A percentile compares a stretch with the other conserved stretches of the same genome.
Conservation (phyloP, 92 coral and sea anemone species). For the Epizoanthus fatuus region DNA sequence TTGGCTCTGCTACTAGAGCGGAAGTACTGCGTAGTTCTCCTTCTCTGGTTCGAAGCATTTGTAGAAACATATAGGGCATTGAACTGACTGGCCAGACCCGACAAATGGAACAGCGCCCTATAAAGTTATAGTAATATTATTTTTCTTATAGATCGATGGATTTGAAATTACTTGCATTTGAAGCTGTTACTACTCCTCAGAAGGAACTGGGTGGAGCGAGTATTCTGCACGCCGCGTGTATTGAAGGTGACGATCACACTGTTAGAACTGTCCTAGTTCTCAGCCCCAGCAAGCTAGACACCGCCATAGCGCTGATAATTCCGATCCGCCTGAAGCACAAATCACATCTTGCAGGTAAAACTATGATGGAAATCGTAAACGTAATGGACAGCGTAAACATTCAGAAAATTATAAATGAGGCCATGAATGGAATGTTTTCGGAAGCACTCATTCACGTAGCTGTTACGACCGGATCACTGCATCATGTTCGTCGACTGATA, state of each 20-base stretch:
- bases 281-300: constrained; percentile 23
- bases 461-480: background rate
- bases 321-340: background rate
- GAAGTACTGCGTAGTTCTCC: too few species aligned
- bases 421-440: background rate
- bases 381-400: background rate
- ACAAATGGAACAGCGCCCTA: too few species aligned
- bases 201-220: background rate
- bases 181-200: background rate
- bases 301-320: constrained; percentile 31
- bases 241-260: constrained; percentile 8
- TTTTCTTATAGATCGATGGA: constrained; percentile 9
- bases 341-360: constrained; percentile 17
- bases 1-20: too few species aligned
- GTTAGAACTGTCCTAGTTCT: constrained; percentile 14
- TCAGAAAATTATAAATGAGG: background rate
- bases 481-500: background rate
- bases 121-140: too few species aligned
- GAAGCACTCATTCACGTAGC: constrained; percentile 20
- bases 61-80: too few species aligned
- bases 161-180: constrained; percentile 15
- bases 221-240: constrained; percentile 22
- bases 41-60: too few species aligned
- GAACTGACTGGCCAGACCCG: too few species aligned
- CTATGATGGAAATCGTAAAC: background rate